Evolutionary conservation across 2,888 invertebrate genomes (phyloP).

Genomic region (Chrysina gloriosa): DNA sequence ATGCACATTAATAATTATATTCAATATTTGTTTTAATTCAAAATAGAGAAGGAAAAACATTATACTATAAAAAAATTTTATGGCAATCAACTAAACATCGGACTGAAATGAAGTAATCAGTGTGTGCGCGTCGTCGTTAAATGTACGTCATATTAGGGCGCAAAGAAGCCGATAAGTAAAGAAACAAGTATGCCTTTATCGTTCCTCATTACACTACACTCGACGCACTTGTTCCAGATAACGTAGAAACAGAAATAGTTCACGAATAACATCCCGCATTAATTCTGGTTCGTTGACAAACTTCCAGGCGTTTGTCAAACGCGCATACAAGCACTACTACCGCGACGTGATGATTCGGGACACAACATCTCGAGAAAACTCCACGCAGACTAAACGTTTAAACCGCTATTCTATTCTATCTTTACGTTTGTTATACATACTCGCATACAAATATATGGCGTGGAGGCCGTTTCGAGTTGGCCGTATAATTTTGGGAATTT

Average conservation of each 20-base stretch:
- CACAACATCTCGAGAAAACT: slow-evolving; percentile 18
- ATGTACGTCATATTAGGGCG: not conserved
- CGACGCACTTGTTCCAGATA: slow-evolving; percentile 24
- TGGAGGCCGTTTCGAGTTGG: not conserved
- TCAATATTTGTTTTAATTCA: no score
- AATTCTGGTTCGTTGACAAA: slow-evolving; percentile 22
- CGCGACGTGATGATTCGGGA: slow-evolving; percentile 21
- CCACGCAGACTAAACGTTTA: slow-evolving; percentile 19
- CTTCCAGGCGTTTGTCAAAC: not conserved
- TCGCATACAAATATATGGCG: not conserved
- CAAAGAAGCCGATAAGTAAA: slow-evolving; percentile 3
- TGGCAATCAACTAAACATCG: slow-evolving; percentile 1
- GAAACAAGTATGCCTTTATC: not conserved
- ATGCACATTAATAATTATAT: no score
- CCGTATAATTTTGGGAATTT: slow-evolving; percentile 5
- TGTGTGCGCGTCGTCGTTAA: not conserved
- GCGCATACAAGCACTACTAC: not conserved
- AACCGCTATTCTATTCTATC: slow-evolving; percentile 29
- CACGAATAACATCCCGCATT: not conserved
- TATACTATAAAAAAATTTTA: no score
- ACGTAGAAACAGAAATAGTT: slow-evolving; percentile 21
- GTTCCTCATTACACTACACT: slow-evolving; percentile 2
- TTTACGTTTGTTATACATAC: slow-evolving; percentile 7
- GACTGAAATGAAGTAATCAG: not conserved
- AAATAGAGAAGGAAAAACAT: no score